These are phyloP conservation scores for Doris montereyensis DNA, from an alignment of 2,888 invertebrate species.

Conservation along the genomic window DNA sequence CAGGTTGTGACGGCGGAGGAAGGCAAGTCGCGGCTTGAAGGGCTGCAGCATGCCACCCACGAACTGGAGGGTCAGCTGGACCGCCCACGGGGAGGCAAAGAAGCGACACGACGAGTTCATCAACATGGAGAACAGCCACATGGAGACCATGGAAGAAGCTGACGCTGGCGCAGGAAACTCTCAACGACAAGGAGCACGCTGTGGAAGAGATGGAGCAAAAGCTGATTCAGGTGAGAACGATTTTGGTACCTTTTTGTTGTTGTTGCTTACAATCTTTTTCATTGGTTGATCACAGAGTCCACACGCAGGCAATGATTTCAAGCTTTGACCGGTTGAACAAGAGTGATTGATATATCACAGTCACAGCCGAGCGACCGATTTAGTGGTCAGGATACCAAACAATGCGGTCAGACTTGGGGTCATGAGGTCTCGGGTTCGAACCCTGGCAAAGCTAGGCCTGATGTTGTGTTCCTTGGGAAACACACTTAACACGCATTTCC, in stretches of 20 bases:
- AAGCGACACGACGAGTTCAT: conserved; percentile 66
- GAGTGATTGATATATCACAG: too few relatives aligned
- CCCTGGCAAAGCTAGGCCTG: too few relatives aligned
- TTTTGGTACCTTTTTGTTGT: neutral
- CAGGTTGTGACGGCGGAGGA: conserved; percentile 69
- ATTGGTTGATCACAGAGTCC: neutral
- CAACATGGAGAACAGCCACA: conserved; percentile 70
- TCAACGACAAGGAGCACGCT: conserved; percentile 70
- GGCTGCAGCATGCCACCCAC: conserved; percentile 62
- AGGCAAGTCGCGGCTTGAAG: conserved; percentile 64
- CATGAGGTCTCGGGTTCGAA: too few relatives aligned
- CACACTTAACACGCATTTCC: too few relatives aligned
- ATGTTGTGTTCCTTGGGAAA: too few relatives aligned
- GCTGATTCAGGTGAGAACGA: conserved; percentile 29
- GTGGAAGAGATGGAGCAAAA: conserved; percentile 68
- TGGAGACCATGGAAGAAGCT: conserved; percentile 71
- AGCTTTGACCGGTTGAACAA: too few relatives aligned
- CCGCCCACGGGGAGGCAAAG: conserved; percentile 61
- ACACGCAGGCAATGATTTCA: too few relatives aligned
- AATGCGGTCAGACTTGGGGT: too few relatives aligned
- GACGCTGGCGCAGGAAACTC: conserved; percentile 70
- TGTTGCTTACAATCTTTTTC: neutral
- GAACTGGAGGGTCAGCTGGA: conserved; percentile 72
- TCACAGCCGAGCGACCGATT: too few relatives aligned
- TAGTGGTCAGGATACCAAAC: too few relatives aligned